Conservation (phyloP, 2,888 invertebrate genomes). For the Apoderus coryli region DNA sequence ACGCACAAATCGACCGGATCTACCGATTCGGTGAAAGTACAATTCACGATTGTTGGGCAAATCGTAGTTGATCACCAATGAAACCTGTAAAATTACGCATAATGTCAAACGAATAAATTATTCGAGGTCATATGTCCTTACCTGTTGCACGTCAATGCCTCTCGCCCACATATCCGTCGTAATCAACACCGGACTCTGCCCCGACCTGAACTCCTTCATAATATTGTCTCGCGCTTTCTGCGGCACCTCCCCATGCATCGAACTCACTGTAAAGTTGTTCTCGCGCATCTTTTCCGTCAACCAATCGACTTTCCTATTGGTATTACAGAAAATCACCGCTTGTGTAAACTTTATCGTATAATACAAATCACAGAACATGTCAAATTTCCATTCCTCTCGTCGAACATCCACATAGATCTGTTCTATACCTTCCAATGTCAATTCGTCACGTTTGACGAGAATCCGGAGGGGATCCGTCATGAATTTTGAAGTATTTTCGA, state of each 20-base stretch:
- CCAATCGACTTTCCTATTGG: conserved; percentile 96
- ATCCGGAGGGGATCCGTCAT: conserved; percentile 99
- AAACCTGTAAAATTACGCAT: too few species aligned
- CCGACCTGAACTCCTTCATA: conserved; percentile 96
- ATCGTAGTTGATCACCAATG: conserved; percentile 97
- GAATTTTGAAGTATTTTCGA: conserved; percentile 99
- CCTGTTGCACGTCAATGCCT: conserved; percentile 98
- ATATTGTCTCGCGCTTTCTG: conserved; percentile 97
- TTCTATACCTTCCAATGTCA: conserved; percentile 98
- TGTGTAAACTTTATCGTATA: conserved; percentile 98
- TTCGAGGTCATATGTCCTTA: too few species aligned
- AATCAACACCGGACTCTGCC: conserved; percentile 86
- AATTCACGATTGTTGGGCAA: conserved; percentile 98
- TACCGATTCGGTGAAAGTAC: conserved; percentile 98
- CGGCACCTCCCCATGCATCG: conserved; percentile 97
- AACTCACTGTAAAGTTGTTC: conserved; percentile 96
- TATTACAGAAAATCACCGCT: conserved; percentile 99
- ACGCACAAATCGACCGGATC: conserved; percentile 94
- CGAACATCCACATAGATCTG: conserved; percentile 99
- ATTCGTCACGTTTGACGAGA: conserved; percentile 98
- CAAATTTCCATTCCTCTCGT: conserved; percentile 99
- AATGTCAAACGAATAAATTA: too few species aligned
- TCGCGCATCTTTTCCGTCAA: conserved; percentile 98
- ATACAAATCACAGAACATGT: conserved; percentile 95
- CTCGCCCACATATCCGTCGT: conserved; percentile 99